phyloP scores from a whole-genome alignment of 2,888 invertebrate genomes.

The Apotomis betuletana region DNA sequence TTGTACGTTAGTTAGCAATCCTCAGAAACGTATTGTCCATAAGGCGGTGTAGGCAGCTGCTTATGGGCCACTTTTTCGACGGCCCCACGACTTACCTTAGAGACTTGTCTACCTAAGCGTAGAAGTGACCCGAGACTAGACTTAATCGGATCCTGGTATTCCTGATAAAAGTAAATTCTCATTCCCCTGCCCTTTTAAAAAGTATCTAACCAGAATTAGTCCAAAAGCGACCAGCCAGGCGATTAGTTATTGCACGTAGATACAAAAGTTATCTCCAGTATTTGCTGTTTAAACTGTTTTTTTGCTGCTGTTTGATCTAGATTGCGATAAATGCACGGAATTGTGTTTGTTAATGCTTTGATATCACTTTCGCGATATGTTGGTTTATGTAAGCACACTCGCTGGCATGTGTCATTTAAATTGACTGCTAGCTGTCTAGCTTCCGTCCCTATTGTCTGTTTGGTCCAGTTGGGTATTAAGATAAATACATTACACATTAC shows the following conservation, averaged over 20 bases:
- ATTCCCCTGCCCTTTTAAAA: too few species aligned
- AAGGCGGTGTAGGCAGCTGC: too few species aligned
- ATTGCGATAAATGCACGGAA: slow-evolving; percentile 20
- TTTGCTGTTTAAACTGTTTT: slow-evolving; percentile 20
- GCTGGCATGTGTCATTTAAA: slow-evolving; percentile 9
- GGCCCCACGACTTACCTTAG: too few species aligned
- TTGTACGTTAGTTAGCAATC: too few species aligned
- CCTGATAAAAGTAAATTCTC: too few species aligned
- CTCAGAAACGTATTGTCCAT: too few species aligned
- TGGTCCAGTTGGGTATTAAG: neutral
- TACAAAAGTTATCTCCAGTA: slow-evolving; percentile 24
- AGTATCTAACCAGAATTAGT: neutral
- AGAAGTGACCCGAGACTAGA: too few species aligned
- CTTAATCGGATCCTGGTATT: too few species aligned
- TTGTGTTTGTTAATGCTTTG: slow-evolving; percentile 12
- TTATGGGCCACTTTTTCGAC: too few species aligned
- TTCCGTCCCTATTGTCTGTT: neutral
- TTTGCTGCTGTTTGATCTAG: slow-evolving; percentile 34
- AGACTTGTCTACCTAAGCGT: too few species aligned
- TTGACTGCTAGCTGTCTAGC: neutral
- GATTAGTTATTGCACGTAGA: slow-evolving; percentile 16
- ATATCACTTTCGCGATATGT: slow-evolving; percentile 13
- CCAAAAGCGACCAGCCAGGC: neutral
- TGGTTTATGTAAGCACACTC: slow-evolving; percentile 10
- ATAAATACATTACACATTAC: neutral